Percentiles rank a stretch among this genome's conserved stretches.
Evolutionary conservation across 2,797 vertebrate species (phyloP).

Genomic region (Meriones psammophilus): DNA sequence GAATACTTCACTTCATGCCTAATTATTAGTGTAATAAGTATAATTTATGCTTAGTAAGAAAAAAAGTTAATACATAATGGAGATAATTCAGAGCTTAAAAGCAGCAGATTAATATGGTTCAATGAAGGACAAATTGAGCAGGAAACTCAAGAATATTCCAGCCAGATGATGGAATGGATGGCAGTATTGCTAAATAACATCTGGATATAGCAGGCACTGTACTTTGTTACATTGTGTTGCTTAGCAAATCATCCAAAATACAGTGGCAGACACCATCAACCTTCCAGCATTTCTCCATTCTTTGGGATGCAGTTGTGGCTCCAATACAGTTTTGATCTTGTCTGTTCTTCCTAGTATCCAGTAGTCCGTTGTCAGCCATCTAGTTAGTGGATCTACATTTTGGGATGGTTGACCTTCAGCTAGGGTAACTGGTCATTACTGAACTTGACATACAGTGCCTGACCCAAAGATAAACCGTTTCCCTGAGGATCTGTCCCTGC

Average conservation of each 20-base stretch:
- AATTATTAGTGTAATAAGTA: constrained; percentile 4
- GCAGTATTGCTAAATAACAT: not conserved
- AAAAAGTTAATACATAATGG: not conserved
- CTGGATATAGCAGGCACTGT: not conserved
- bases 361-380: not conserved
- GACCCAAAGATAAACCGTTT: not conserved
- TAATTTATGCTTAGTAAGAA: not conserved
- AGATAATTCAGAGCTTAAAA: constrained; percentile 2
- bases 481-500: not conserved
- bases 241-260: constrained; percentile 31
- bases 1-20: constrained; percentile 1
- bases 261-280: not conserved
- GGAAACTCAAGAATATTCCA: not conserved
- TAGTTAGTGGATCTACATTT: not conserved
- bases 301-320: not conserved
- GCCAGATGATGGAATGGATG: not conserved
- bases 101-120: not conserved
- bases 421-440: not conserved
- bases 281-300: not conserved
- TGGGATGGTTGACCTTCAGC: not conserved
- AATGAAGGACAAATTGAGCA: not conserved
- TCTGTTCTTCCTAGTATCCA: not conserved
- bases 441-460: not conserved
- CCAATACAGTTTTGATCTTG: not conserved
- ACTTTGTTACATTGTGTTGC: not conserved